These are phyloP conservation scores for Agrypnia vestita DNA, from an alignment of 1,140 invertebrate species.

Conservation along the genomic window DNA sequence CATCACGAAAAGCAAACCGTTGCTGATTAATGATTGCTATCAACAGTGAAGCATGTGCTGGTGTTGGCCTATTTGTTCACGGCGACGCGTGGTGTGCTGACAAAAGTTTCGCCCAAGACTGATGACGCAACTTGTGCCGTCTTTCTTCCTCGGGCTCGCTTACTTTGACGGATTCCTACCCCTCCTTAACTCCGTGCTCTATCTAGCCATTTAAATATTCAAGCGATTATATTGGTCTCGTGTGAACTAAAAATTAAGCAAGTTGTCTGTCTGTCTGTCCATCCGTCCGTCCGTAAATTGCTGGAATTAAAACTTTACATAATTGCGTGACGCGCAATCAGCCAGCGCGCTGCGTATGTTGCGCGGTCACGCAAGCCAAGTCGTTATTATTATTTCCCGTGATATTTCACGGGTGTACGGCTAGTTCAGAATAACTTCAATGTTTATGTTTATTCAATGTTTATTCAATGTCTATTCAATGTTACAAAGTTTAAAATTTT, in stretches of 20 bases:
- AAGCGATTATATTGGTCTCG: neutral
- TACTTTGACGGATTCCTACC: slow-evolving; percentile 36
- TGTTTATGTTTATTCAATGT: too few relatives aligned
- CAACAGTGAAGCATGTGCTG: neutral
- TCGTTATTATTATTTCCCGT: too few relatives aligned
- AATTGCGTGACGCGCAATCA: too few relatives aligned
- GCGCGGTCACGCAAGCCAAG: too few relatives aligned
- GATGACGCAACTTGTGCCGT: slow-evolving; percentile 53
- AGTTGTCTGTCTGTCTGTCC: too few relatives aligned
- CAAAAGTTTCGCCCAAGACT: slow-evolving; percentile 47
- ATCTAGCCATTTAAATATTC: neutral
- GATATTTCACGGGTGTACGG: too few relatives aligned
- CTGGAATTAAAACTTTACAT: too few relatives aligned
- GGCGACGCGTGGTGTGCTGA: slow-evolving; percentile 27
- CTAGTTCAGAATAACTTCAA: too few relatives aligned
- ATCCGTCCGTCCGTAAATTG: too few relatives aligned
- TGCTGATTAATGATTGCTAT: slow-evolving; percentile 1
- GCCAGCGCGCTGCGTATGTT: too few relatives aligned
- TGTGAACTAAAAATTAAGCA: neutral
- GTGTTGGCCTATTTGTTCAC: slow-evolving; percentile 16
- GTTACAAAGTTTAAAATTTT: too few relatives aligned
- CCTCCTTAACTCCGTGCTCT: neutral
- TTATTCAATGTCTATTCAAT: too few relatives aligned
- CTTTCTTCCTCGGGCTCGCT: slow-evolving; percentile 37
- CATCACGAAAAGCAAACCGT: neutral